Evolutionary conservation across 2,888 invertebrate species (phyloP).

Genomic region (Amphimallon solstitiale): DNA sequence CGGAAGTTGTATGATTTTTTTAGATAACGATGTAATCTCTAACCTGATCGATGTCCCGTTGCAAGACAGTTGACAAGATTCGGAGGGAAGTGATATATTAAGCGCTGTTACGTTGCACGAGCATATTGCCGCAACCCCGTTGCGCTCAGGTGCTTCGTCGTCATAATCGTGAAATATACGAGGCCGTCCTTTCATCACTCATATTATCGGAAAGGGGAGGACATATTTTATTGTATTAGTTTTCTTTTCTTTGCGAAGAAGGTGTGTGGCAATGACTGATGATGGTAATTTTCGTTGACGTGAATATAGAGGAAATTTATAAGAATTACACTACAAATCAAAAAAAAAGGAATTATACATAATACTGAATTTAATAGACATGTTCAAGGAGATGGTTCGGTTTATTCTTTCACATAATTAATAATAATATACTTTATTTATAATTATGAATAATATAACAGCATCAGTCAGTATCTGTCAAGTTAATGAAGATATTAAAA

Average conservation of each 20-base stretch:
- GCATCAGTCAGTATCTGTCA: too few relatives aligned
- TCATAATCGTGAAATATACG: conserved; percentile 41
- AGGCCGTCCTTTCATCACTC: conserved; percentile 36
- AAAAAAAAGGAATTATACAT: too few relatives aligned
- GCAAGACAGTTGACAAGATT: conserved; percentile 51
- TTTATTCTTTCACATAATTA: too few relatives aligned
- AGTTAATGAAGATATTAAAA: too few relatives aligned
- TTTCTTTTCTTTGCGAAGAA: neutral
- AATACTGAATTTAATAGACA: too few relatives aligned
- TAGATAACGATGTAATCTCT: conserved; percentile 50
- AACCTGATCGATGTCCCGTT: conserved; percentile 55
- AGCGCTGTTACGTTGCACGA: conserved; percentile 44
- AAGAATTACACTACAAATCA: too few relatives aligned
- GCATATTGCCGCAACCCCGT: conserved; percentile 35
- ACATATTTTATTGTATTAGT: conserved; percentile 15
- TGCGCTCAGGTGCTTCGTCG: conserved; percentile 49
- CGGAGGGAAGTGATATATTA: conserved; percentile 52
- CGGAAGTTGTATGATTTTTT: conserved; percentile 32
- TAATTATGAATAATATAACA: too few relatives aligned
- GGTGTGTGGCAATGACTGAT: conserved; percentile 1
- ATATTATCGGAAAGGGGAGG: neutral
- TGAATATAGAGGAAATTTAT: too few relatives aligned
- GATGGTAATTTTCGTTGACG: conserved; percentile 3
- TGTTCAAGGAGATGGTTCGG: too few relatives aligned
- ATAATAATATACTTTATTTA: too few relatives aligned